phyloP scores from a whole-genome alignment of 2,113 vertebrate genomes.

The Campylorhamphus procurvoides region DNA sequence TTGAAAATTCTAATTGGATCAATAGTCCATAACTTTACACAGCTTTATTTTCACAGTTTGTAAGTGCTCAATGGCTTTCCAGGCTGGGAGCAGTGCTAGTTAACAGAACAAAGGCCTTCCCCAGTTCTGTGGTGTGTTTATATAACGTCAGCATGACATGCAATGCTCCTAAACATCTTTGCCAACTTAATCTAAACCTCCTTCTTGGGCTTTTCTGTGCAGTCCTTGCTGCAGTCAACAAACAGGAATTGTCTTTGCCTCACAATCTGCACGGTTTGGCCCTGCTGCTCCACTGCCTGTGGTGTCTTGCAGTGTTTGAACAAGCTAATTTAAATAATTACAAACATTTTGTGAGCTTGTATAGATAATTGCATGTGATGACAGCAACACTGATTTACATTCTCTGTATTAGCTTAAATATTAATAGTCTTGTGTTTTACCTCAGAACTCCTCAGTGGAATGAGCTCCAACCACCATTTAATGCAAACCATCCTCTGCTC shows the following conservation, averaged over 20 bases:
- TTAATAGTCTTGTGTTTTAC: constrained; percentile 76
- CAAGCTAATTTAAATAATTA: constrained; percentile 75
- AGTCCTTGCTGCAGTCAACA: constrained; percentile 1
- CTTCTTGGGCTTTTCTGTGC: neutral
- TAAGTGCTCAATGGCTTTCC: constrained; percentile 30
- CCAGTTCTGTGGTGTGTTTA: constrained; percentile 10
- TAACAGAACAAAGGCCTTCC: constrained; percentile 7
- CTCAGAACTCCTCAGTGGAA: constrained; percentile 97
- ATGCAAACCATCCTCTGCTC: constrained; percentile 91
- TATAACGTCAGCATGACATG: constrained; percentile 22
- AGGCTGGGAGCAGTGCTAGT: neutral
- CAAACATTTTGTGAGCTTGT: constrained; percentile 70
- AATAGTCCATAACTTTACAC: constrained; percentile 56
- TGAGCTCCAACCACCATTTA: constrained; percentile 96
- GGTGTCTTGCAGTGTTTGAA: constrained; percentile 57
- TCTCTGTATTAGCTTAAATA: constrained; percentile 72
- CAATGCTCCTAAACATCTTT: neutral
- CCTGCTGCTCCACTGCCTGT: constrained; percentile 47
- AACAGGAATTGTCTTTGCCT: constrained; percentile 1
- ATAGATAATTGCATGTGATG: constrained; percentile 75
- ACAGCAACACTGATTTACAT: constrained; percentile 74
- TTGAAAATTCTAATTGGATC: constrained; percentile 66
- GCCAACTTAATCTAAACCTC: constrained; percentile 8
- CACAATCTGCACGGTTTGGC: neutral
- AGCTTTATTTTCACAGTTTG: constrained; percentile 57